A percentile compares a stretch with the other conserved stretches of the same genome.
These are phyloP conservation scores for Pseudolycoriella hygida DNA, from an alignment of 2,888 invertebrate genomes.

Conservation along the genomic window DNA sequence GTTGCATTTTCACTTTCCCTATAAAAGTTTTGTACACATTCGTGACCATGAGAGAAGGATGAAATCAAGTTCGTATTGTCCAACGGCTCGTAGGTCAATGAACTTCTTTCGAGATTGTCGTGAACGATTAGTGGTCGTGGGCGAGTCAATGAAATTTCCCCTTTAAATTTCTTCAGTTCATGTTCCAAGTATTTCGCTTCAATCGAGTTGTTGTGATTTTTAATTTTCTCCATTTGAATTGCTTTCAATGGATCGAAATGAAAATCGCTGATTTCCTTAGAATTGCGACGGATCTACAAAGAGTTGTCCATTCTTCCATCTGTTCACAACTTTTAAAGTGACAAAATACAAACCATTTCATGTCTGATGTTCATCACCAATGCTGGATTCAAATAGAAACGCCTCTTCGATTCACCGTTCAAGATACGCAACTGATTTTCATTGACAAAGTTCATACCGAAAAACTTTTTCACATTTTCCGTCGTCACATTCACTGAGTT, in stretches of 20 bases:
- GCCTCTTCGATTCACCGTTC: conserved; percentile 15
- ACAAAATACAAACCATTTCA: conserved; percentile 16
- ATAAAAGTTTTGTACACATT: not conserved
- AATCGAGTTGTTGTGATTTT: conserved; percentile 17
- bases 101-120: conserved; percentile 4
- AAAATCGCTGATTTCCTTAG: conserved; percentile 15
- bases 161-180: conserved; percentile 24
- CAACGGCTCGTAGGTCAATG: not conserved
- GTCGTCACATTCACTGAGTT: conserved; percentile 18
- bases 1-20: not conserved
- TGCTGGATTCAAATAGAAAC: conserved; percentile 19
- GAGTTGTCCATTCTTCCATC: conserved; percentile 8
- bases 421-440: conserved; percentile 18
- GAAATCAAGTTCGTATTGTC: not conserved
- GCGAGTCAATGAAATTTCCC: conserved; percentile 19
- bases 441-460: conserved; percentile 23
- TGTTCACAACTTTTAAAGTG: not conserved
- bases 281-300: conserved; percentile 9
- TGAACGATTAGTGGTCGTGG: conserved; percentile 9
- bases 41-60: not conserved
- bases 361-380: conserved; percentile 28
- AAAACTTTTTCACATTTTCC: conserved; percentile 22
- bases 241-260: not conserved
- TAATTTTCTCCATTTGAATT: not conserved
- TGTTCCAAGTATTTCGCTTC: conserved; percentile 16